Conservation (phyloP, 1,140 invertebrate species). For the Saxidomus purpurata region DNA sequence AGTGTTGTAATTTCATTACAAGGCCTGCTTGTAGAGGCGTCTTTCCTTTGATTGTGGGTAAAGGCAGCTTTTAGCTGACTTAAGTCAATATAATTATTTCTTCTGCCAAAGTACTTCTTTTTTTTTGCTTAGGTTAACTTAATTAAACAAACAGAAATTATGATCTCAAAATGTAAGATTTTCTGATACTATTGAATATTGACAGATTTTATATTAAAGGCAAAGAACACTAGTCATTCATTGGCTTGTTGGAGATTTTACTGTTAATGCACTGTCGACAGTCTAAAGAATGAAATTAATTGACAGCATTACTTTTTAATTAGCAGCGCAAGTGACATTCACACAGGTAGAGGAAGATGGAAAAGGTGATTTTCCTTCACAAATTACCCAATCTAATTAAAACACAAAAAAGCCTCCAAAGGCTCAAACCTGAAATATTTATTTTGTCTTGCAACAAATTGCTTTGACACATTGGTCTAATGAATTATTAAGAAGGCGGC, state of each 20-base stretch:
- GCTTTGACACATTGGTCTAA: neutral
- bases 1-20: constrained; percentile 47
- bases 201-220: neutral
- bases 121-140: neutral
- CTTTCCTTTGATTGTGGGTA: neutral
- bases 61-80: neutral
- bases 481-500: neutral
- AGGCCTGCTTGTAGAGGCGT: neutral
- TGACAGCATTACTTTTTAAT: neutral
- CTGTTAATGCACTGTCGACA: neutral
- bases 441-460: neutral
- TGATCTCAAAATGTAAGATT: neutral
- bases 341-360: neutral
- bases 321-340: neutral
- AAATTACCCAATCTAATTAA: neutral
- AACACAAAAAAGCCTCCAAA: neutral
- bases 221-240: neutral
- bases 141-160: constrained; percentile 17
- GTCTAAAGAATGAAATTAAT: no score
- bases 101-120: neutral
- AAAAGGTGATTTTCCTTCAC: neutral
- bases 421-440: constrained; percentile 1
- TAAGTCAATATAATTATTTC: constrained; percentile 5
- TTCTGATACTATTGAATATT: constrained; percentile 11
- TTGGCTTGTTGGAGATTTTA: neutral